Evolutionary conservation across 53 echinoderm and acorn worm species (phyloP).

Genomic region (Temnopleurus reevesii): DNA sequence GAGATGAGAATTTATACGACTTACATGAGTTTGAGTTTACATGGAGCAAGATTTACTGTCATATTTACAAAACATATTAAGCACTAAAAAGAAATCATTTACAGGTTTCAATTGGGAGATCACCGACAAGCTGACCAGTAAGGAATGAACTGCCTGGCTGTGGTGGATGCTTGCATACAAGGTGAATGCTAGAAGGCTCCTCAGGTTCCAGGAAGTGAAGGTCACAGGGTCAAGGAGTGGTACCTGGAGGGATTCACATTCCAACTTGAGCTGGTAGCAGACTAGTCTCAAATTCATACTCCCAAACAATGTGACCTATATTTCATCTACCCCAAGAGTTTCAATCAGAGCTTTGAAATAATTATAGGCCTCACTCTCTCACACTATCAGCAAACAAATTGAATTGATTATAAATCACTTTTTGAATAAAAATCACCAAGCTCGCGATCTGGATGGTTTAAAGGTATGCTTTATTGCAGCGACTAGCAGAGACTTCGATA

Average conservation of each 20-base stretch:
- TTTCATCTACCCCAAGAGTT: too few relatives aligned
- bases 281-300: background rate
- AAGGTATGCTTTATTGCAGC: background rate
- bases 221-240: conserved; percentile 45
- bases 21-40: too few relatives aligned
- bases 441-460: background rate
- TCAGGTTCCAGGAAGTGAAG: conserved; percentile 55
- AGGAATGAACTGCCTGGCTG: too few relatives aligned
- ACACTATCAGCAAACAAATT: background rate
- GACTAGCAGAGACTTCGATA: background rate
- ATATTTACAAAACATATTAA: too few relatives aligned
- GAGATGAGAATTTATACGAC: too few relatives aligned
- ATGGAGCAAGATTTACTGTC: too few relatives aligned
- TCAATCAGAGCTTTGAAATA: too few relatives aligned
- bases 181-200: background rate
- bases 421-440: background rate
- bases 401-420: background rate
- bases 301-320: background rate
- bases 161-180: background rate
- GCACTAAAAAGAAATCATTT: too few relatives aligned
- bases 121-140: too few relatives aligned
- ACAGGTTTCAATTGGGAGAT: too few relatives aligned
- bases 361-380: too few relatives aligned
- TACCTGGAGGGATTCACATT: conserved; percentile 48
- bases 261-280: conserved; percentile 30